These are phyloP conservation scores for Apocrypta bakeri DNA, from an alignment of 1,140 invertebrate species.

Conservation along the genomic window DNA sequence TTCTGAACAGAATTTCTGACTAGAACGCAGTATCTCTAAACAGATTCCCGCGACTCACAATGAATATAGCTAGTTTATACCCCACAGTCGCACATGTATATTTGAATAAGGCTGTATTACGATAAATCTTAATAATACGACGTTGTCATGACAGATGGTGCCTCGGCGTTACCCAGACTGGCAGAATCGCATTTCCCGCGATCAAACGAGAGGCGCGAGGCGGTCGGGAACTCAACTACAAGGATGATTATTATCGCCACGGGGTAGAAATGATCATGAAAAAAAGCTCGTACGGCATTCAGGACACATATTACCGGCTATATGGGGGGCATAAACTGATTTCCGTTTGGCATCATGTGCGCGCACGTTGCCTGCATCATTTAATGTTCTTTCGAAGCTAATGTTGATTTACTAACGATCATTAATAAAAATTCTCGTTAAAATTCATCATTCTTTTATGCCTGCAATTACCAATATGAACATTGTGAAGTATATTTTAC, in stretches of 20 bases:
- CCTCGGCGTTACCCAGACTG: background rate
- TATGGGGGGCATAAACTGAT: background rate
- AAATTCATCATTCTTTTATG: background rate
- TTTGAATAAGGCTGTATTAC: background rate
- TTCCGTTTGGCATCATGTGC: conserved; percentile 13
- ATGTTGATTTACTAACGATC: background rate
- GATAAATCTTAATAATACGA: background rate
- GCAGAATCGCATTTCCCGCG: background rate
- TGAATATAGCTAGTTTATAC: background rate
- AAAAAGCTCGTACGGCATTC: conserved; percentile 8
- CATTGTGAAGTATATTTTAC: too few species aligned
- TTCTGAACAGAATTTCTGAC: background rate
- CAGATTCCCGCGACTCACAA: background rate
- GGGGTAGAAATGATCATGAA: conserved; percentile 25
- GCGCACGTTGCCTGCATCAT: too few species aligned
- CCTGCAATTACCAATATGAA: too few species aligned
- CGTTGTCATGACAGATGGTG: conserved; percentile 1
- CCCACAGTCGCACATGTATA: background rate
- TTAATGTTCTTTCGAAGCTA: too few species aligned
- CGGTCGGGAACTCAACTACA: background rate
- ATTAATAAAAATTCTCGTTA: background rate
- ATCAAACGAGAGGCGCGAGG: conserved; percentile 21
- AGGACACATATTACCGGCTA: conserved; percentile 26
- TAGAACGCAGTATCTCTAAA: background rate
- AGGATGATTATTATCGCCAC: conserved; percentile 22